Evolutionary conservation across 2,888 invertebrate genomes (phyloP).

Genomic region (Caenorhabditis becei): DNA sequence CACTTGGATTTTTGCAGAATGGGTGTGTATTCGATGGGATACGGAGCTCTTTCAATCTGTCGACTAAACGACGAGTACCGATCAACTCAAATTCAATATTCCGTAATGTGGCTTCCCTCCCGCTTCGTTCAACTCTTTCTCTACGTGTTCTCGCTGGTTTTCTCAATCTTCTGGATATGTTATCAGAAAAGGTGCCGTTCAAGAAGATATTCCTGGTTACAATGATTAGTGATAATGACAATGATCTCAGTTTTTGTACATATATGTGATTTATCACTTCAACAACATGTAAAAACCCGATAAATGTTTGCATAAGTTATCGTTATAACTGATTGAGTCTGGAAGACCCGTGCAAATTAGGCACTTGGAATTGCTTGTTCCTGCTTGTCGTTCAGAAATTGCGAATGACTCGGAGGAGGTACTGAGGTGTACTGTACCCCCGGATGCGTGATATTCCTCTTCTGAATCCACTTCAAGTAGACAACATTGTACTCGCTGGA

Average conservation of each 20-base stretch:
- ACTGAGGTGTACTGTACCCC: constrained; percentile 48
- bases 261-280: constrained; percentile 1
- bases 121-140: constrained; percentile 62
- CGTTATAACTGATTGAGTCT: constrained; percentile 18
- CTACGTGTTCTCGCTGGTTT: constrained; percentile 42
- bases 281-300: constrained; percentile 17
- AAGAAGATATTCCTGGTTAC: constrained; percentile 48
- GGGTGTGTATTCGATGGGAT: constrained; percentile 92
- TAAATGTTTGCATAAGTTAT: constrained; percentile 32
- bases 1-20: constrained; percentile 85
- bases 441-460: constrained; percentile 52
- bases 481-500: constrained; percentile 70
- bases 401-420: constrained; percentile 26
- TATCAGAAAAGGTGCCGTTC: constrained; percentile 40
- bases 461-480: constrained; percentile 73
- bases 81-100: constrained; percentile 44
- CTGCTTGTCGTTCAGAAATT: constrained; percentile 7
- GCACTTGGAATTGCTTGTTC: background rate
- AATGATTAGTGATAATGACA: constrained; percentile 6
- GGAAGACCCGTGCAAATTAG: constrained; percentile 27
- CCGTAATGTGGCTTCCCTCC: constrained; percentile 66
- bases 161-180: constrained; percentile 45
- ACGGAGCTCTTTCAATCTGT: constrained; percentile 84
- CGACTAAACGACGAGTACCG: constrained; percentile 33
- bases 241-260: constrained; percentile 23